These are phyloP conservation scores for Gavia stellata DNA, from an alignment of 2,113 vertebrate species.

Conservation along the genomic window DNA sequence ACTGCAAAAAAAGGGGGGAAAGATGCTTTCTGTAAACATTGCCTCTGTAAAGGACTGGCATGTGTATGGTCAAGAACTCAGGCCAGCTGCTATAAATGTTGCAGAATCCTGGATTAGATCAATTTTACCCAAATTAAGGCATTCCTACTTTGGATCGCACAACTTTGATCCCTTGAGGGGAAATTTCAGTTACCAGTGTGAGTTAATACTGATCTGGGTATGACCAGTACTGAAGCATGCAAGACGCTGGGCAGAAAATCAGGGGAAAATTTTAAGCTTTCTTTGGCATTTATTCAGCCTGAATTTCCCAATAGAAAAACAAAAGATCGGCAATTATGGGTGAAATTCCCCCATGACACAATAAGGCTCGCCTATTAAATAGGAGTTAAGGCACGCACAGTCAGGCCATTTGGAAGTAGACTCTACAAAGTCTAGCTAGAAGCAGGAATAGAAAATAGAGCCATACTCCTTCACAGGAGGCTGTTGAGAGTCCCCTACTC, in stretches of 20 bases:
- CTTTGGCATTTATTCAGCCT: slow-evolving; percentile 1
- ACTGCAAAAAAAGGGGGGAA: not conserved
- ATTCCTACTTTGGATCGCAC: not conserved
- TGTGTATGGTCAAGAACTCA: not conserved
- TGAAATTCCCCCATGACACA: slow-evolving; percentile 18
- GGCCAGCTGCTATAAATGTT: not conserved
- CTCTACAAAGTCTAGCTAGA: not conserved
- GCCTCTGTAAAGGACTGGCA: not conserved
- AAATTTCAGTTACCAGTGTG: not conserved
- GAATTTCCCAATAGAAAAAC: slow-evolving; percentile 19
- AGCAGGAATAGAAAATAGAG: not conserved
- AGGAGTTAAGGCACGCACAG: not conserved
- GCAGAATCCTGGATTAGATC: not conserved
- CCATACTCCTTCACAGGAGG: not conserved
- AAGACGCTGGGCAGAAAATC: slow-evolving; percentile 9
- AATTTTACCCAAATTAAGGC: slow-evolving; percentile 20
- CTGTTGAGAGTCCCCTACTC: not conserved
- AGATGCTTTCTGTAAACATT: not conserved
- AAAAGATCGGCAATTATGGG: not conserved
- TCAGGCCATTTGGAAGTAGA: not conserved
- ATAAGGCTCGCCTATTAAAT: not conserved
- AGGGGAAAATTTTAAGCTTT: not conserved
- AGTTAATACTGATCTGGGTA: not conserved
- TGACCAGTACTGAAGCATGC: not conserved
- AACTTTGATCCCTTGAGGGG: not conserved